phyloP scores from a whole-genome alignment of 2,113 vertebrate genomes.

The Pangasianodon gigas region DNA sequence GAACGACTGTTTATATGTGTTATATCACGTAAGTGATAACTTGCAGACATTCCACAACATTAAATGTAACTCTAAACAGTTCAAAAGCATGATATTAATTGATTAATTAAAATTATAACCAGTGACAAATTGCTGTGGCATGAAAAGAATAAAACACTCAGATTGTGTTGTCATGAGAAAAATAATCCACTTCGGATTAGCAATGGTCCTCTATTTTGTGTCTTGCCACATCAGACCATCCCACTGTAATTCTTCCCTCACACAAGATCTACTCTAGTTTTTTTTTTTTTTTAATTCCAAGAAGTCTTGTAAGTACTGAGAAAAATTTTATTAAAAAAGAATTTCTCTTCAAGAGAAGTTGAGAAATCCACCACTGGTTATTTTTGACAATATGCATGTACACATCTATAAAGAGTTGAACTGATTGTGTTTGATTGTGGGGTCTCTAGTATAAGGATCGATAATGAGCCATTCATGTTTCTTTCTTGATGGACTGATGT shows the following conservation, averaged over 20 bases:
- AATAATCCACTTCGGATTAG: too few species aligned
- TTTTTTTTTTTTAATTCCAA: neutral
- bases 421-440: neutral
- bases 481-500: conserved; percentile 9
- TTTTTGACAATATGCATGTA: neutral
- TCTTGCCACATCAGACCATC: neutral
- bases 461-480: neutral
- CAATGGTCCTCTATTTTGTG: neutral
- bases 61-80: neutral
- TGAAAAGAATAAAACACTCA: neutral
- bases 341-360: neutral
- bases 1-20: neutral
- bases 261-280: neutral
- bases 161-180: neutral
- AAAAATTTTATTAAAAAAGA: neutral
- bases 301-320: neutral
- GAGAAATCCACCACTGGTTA: neutral
- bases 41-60: neutral
- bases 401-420: neutral
- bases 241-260: neutral
- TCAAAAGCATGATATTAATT: neutral
- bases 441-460: conserved; percentile 3
- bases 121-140: neutral
- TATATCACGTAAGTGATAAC: neutral
- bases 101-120: neutral